A percentile compares a stretch with the other conserved stretches of the same genome.
Evolutionary conservation across 2,888 invertebrate genomes (phyloP).

Genomic region (Lasioglossum pauxillum): DNA sequence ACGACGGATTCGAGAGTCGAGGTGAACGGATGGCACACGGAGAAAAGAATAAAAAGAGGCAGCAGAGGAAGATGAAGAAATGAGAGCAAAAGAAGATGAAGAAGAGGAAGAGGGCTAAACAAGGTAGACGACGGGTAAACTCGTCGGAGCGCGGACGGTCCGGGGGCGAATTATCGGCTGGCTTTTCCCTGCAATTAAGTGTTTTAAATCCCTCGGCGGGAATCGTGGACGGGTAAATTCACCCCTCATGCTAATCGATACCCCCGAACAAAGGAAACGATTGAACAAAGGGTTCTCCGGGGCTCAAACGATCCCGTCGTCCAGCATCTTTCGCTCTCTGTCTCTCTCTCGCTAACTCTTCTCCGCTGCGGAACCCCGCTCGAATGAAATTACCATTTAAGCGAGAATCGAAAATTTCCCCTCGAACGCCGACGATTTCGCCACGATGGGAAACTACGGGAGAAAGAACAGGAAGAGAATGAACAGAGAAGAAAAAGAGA

Average conservation of each 20-base stretch:
- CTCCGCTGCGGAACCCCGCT: slow-evolving; percentile 42
- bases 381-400: slow-evolving; percentile 63
- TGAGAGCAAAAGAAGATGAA: not conserved
- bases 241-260: slow-evolving; percentile 66
- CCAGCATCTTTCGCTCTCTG: not conserved
- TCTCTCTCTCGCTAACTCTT: not conserved
- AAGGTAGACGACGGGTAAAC: not conserved
- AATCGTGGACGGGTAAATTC: slow-evolving; percentile 57
- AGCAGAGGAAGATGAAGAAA: too few species aligned
- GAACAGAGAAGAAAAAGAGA: not conserved
- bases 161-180: slow-evolving; percentile 43
- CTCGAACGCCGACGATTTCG: slow-evolving; percentile 26
- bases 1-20: not conserved
- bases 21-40: not conserved
- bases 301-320: slow-evolving; percentile 45
- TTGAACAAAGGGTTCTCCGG: slow-evolving; percentile 53
- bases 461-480: not conserved
- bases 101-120: not conserved
- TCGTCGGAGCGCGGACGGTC: slow-evolving; percentile 8
- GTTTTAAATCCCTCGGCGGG: slow-evolving; percentile 63
- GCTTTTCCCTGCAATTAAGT: slow-evolving; percentile 61
- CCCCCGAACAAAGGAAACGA: slow-evolving; percentile 65
- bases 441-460: not conserved
- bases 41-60: not conserved
- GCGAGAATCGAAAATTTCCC: slow-evolving; percentile 49